phyloP scores from a whole-genome alignment of 2,797 vertebrate species.

The Tauraco hartlaubi region DNA sequence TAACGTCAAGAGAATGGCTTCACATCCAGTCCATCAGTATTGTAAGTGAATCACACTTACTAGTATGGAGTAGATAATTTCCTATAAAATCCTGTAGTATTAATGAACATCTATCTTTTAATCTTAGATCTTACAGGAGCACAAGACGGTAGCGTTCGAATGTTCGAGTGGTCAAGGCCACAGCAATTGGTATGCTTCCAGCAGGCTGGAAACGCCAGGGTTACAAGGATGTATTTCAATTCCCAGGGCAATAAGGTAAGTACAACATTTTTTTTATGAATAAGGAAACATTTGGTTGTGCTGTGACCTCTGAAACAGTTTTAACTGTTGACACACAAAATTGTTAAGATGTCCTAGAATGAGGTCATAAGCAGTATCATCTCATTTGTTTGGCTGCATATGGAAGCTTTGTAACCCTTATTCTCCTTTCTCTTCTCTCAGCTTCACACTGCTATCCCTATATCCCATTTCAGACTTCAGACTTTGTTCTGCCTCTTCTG shows the following conservation, averaged over 20 bases:
- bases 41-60: constrained; percentile 86
- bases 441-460: neutral
- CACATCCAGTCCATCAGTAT: constrained; percentile 96
- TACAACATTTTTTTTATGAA: neutral
- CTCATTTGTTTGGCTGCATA: neutral
- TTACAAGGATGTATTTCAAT: constrained; percentile 97
- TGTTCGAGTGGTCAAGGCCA: constrained; percentile 98
- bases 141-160: constrained; percentile 96
- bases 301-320: neutral
- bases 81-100: neutral
- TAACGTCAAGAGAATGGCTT: constrained; percentile 98
- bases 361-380: neutral
- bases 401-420: neutral
- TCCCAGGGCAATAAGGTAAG: constrained; percentile 97
- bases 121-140: constrained; percentile 94
- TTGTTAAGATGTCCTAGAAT: neutral
- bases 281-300: neutral
- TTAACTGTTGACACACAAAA: neutral
- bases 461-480: neutral
- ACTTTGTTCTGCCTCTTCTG: neutral
- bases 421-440: neutral
- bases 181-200: constrained; percentile 97
- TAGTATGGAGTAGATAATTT: neutral
- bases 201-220: constrained; percentile 96
- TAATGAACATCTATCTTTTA: neutral